phyloP scores from a whole-genome alignment of 2,797 vertebrate species.

The Pseudochromis fuscus region DNA sequence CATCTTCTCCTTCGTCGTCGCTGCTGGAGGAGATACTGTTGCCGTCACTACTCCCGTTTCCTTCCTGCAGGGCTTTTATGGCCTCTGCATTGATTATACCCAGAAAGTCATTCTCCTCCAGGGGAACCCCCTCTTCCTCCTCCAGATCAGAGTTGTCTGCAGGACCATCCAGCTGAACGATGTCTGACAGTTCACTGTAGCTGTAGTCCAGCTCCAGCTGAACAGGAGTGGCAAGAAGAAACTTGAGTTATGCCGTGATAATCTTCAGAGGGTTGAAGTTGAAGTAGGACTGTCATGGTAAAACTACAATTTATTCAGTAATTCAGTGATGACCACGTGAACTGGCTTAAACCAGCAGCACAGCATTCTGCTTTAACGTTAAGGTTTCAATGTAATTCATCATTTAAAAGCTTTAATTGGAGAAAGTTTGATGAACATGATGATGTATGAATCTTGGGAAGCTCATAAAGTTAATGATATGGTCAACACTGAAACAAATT shows the following conservation, averaged over 20 bases:
- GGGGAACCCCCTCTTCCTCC: constrained; percentile 72
- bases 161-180: constrained; percentile 93
- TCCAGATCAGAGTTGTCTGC: constrained; percentile 88
- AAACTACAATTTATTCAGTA: background rate
- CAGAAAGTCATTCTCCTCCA: constrained; percentile 90
- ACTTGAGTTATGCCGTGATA: background rate
- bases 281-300: background rate
- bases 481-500: no score
- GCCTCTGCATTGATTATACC: constrained; percentile 89
- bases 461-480: no score
- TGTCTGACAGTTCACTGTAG: constrained; percentile 84
- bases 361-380: background rate
- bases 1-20: constrained; percentile 79
- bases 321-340: background rate
- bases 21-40: constrained; percentile 82
- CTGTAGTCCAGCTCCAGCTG: constrained; percentile 80
- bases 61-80: constrained; percentile 89
- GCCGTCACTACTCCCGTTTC: constrained; percentile 85
- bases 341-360: background rate
- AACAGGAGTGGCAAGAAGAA: constrained; percentile 13
- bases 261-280: background rate
- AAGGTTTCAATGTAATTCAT: background rate
- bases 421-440: background rate
- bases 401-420: background rate
- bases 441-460: background rate